Conservation (phyloP, 2,797 vertebrate genomes). For the Centroberyx gerrardi region DNA sequence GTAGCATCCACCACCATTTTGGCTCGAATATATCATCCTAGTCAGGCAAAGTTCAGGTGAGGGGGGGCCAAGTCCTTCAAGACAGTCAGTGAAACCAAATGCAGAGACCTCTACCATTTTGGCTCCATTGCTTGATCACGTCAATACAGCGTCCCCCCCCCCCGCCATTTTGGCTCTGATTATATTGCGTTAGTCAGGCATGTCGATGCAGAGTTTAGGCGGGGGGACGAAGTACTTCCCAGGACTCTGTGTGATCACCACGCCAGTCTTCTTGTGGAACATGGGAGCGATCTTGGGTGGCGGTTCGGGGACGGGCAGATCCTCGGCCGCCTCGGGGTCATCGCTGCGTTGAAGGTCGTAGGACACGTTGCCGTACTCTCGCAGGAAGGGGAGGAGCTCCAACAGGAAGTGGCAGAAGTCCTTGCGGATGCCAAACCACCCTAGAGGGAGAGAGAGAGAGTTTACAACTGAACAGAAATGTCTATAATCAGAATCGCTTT, state of each 20-base stretch:
- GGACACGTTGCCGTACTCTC: slow-evolving; percentile 98
- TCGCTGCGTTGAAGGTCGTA: slow-evolving; percentile 95
- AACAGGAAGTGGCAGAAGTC: slow-evolving; percentile 99
- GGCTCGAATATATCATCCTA: neutral
- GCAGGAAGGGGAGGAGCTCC: slow-evolving; percentile 96
- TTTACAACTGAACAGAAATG: no score
- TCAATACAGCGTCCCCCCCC: neutral
- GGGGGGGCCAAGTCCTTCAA: neutral
- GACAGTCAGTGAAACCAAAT: neutral
- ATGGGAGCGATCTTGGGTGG: slow-evolving; percentile 97
- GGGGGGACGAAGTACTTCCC: slow-evolving; percentile 96
- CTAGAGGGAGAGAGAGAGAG: slow-evolving; percentile 66
- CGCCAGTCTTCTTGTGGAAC: slow-evolving; percentile 97
- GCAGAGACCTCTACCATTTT: neutral
- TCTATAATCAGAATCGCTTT: no score
- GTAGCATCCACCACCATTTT: neutral
- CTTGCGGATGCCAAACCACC: slow-evolving; percentile 99
- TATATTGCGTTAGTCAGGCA: slow-evolving; percentile 89
- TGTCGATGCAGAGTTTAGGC: slow-evolving; percentile 96
- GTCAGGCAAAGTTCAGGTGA: slow-evolving; percentile 20
- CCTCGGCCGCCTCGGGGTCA: slow-evolving; percentile 92
- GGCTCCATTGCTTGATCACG: neutral
- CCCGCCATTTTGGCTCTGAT: neutral
- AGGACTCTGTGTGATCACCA: slow-evolving; percentile 98
- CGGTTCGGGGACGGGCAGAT: slow-evolving; percentile 91